Base-by-base conservation (phyloP, 1,140 invertebrate genomes). In the Drosophila trapezifrons region DNA sequence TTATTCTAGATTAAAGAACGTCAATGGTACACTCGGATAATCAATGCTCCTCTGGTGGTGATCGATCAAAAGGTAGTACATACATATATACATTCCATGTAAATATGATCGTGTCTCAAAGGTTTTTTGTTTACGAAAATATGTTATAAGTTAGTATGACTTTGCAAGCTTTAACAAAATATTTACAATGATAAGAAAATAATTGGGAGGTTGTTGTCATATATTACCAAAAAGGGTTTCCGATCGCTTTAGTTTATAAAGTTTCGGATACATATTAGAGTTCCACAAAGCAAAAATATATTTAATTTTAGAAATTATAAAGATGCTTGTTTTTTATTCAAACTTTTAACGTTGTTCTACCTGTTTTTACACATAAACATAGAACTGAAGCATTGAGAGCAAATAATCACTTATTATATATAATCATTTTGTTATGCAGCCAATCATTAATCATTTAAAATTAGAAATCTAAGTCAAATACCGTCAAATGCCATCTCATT, bases 311-410 rank as follows among this genome's bases (percentile, higher is more conserved):
- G 63, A 87, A 87, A 87, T 90, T 74, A 90, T 62, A 84, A 79
- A 89, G 72, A 60, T 47, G 60, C 52, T 74, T 67, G 66, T 60
- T 65, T 81, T 76, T 84, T 87, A 75, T 80, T 87, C 54, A 52
- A 76, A 76, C 40, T 58, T 72, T 73, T 78, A 84, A 84, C 74
- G 69, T 77, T 77, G 65, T 56, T 71, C 66, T 71, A 47, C 27
- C 73, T 47, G 77, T 65, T 85, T 85, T 80, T 90, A 90, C 77
- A 90, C 70, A 85, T 85, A 87, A 73, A 72, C 70, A 83, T 79
- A 83, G 71, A 90, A 90, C 73, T 78, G 80, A 90, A 87, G 62
- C 79, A 65, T 80, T 74, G 84, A 90, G 80, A 90, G 85, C 79
- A 86, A 90, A 75, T n/a, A 84, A 63, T 80, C 56, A 70, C 84